phyloP scores from a whole-genome alignment of 2,113 vertebrate species.

The Ginglymostoma cirratum region DNA sequence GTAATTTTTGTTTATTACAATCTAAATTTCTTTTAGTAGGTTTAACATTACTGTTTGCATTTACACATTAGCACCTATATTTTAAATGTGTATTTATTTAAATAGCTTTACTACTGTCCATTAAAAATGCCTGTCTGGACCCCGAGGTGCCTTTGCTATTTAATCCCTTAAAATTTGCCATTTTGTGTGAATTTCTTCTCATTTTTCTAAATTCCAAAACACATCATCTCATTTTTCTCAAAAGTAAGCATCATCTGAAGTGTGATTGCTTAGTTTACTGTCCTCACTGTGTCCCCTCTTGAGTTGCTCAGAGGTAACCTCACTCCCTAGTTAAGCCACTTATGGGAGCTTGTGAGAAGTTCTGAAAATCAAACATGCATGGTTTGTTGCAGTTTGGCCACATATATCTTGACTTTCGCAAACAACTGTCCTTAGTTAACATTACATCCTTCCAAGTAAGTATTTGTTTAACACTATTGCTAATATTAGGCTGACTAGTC shows the following conservation, averaged over 20 bases:
- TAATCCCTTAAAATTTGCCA: not conserved
- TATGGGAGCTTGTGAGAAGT: not conserved
- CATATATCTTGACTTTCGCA: not conserved
- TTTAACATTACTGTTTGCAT: not conserved
- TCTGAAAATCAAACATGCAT: not conserved
- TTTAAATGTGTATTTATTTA: not conserved
- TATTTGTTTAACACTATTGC: not conserved
- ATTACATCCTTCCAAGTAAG: not conserved
- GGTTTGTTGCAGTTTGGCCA: not conserved
- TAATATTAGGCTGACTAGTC: not conserved
- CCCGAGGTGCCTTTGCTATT: not conserved
- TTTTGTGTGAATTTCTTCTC: not conserved
- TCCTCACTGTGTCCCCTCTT: too few relatives aligned
- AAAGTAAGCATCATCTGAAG: not conserved
- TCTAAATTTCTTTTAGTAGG: not conserved
- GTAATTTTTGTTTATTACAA: not conserved
- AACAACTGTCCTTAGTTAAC: not conserved
- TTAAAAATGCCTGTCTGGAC: not conserved
- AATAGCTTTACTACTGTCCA: not conserved
- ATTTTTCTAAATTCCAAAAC: not conserved
- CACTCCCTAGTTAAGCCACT: not conserved
- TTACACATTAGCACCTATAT: not conserved
- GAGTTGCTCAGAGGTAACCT: not conserved
- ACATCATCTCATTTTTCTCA: not conserved
- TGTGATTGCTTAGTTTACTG: not conserved